Percentiles rank a stretch among this genome's conserved stretches.
Evolutionary conservation across 2,113 vertebrate species (phyloP).

Genomic region (Otis tarda): DNA sequence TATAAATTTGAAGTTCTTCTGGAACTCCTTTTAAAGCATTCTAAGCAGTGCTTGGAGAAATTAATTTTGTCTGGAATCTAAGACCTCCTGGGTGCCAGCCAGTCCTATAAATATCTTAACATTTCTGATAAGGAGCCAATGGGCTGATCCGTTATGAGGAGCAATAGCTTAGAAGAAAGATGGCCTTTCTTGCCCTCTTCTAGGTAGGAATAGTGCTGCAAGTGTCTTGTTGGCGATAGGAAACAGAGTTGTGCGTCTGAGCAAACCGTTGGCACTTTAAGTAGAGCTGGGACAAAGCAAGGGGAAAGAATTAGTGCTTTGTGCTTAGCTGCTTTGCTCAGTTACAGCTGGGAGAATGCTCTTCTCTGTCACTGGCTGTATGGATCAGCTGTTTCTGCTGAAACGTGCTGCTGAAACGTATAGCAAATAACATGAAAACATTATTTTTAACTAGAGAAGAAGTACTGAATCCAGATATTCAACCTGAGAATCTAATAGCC

Average conservation of each 20-base stretch:
- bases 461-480: background rate
- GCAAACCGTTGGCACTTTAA: accelerated
- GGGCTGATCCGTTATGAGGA: background rate
- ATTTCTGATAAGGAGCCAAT: background rate
- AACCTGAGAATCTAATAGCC: background rate
- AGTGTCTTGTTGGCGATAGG: accelerated
- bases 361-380: background rate
- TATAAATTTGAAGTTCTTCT: background rate
- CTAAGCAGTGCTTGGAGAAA: background rate
- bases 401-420: background rate
- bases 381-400: accelerated
- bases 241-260: background rate
- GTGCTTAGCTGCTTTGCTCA: background rate
- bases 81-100: background rate
- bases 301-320: background rate
- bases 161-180: background rate
- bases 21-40: background rate
- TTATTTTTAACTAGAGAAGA: background rate
- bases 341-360: background rate
- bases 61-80: background rate
- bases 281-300: background rate
- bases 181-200: background rate
- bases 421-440: background rate
- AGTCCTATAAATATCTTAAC: background rate
- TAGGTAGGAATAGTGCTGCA: background rate